Base-by-base conservation (phyloP, 1,140 invertebrate genomes). In the Goniozus legneri region DNA sequence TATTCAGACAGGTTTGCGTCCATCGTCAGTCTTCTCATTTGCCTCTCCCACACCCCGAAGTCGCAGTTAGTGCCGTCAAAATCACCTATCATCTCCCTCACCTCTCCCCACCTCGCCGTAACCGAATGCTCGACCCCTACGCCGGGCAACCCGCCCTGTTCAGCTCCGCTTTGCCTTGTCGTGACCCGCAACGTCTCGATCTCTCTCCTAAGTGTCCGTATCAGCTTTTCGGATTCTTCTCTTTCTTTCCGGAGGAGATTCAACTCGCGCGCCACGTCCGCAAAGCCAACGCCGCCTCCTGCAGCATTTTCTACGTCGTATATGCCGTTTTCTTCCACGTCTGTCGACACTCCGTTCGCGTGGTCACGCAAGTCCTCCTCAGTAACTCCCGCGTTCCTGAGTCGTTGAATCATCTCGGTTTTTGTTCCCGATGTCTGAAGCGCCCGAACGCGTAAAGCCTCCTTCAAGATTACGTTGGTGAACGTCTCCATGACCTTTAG, bases 1-100 rank as follows among this genome's bases (percentile, higher is more conserved):
- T 21, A 16, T 3, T 52, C 51, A 15, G 44, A 36, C 1, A 60
- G 20, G 0, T 27, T 7, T 21, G 58, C 47, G 10, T 35, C 40
- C 3, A 16, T 8, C 21, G 24, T 39, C 7, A 58, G 8, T 8
- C 37, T 35, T 8, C 41, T 15, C 1, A 54, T 12, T 14, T 60
- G 54, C 20, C 36, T 33, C 13, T 34, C 38, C 55, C 46, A 58
- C 0, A 12, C 49, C 3, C 40, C 21, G 8, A 42, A 47, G 2
- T 46, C 34, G 6, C 3, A 21, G n/a, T 36, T 44, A 2, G 12
- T 12, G 15, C 51, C 50, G 4, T 40, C 30, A 30, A 45, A 57
- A 8, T 50, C 44, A 16, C 31, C 41, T 1, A 57, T n/a, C 38
- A 57, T 34, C 10, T 41, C 39, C 18, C 44, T 56, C 2, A 52